phyloP scores from a whole-genome alignment of 2,888 invertebrate species.

The Noctua janthe region DNA sequence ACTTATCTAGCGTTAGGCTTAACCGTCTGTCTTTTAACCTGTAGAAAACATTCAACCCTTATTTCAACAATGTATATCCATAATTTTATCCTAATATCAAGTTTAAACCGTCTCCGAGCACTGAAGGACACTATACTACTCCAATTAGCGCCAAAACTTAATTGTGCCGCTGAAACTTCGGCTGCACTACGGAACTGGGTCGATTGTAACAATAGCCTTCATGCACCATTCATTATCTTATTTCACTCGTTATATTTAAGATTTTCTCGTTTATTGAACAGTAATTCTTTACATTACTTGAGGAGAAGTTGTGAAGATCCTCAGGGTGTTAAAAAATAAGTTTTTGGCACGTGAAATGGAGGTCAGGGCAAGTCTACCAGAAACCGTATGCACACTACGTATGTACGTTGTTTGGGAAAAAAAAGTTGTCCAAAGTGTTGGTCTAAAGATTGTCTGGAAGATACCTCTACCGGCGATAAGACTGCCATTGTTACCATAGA shows the following conservation, averaged over 20 bases:
- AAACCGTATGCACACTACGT: not conserved
- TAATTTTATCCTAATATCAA: slow-evolving; percentile 22
- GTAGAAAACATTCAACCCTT: not conserved
- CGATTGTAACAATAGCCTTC: slow-evolving; percentile 34
- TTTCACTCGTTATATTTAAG: not conserved
- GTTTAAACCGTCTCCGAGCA: slow-evolving; percentile 1
- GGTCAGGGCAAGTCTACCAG: not conserved
- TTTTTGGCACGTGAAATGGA: not conserved
- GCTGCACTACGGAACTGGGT: slow-evolving; percentile 44
- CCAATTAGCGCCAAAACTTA: slow-evolving; percentile 55
- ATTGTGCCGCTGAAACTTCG: slow-evolving; percentile 41
- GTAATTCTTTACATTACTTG: not conserved
- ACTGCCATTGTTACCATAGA: too few species aligned
- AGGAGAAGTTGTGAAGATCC: not conserved
- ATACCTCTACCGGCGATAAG: too few species aligned
- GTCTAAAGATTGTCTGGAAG: too few species aligned
- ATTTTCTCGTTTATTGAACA: not conserved
- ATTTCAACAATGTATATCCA: not conserved
- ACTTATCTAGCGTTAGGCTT: not conserved
- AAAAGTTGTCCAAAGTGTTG: too few species aligned
- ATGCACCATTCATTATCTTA: not conserved
- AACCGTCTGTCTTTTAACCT: not conserved
- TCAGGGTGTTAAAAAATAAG: not conserved
- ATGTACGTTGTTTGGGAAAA: too few species aligned
- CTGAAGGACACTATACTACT: slow-evolving; percentile 21